Percentiles rank a stretch among this genome's conserved stretches.
Conservation (phyloP, 2,113 vertebrate genomes). For the Rhinogobius similis region DNA sequence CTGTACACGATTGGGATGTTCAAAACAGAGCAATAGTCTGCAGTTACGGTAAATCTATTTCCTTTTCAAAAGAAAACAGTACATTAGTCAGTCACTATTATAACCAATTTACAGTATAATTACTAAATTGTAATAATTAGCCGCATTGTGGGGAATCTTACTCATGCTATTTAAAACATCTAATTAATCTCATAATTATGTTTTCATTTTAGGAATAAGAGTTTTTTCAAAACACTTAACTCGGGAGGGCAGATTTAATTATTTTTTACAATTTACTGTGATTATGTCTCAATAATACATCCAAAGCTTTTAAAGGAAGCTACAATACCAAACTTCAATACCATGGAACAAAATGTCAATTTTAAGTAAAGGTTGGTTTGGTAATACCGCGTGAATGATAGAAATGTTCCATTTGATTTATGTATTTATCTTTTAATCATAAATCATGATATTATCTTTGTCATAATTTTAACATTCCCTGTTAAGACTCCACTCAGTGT, state of each 20-base stretch:
- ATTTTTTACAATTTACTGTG: background rate
- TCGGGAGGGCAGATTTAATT: background rate
- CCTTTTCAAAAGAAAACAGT: background rate
- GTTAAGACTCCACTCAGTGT: no score
- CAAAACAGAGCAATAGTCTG: background rate
- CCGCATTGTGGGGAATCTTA: background rate
- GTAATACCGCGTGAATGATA: no score
- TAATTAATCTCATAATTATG: constrained; percentile 1
- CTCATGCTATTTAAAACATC: background rate
- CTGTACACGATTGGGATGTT: background rate
- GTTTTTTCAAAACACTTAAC: background rate
- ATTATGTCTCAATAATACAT: background rate
- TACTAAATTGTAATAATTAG: background rate
- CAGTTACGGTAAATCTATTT: background rate
- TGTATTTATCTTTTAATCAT: no score
- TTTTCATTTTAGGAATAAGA: background rate
- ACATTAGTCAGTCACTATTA: background rate
- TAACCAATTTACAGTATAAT: background rate
- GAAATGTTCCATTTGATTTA: no score
- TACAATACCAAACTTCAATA: background rate
- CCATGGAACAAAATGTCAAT: background rate
- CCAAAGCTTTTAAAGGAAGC: background rate
- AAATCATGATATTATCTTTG: no score
- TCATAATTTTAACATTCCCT: no score
- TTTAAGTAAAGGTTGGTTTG: background rate